These are phyloP conservation scores for Stomorhina lunata DNA, from an alignment of 2,888 invertebrate genomes.

Conservation along the genomic window DNA sequence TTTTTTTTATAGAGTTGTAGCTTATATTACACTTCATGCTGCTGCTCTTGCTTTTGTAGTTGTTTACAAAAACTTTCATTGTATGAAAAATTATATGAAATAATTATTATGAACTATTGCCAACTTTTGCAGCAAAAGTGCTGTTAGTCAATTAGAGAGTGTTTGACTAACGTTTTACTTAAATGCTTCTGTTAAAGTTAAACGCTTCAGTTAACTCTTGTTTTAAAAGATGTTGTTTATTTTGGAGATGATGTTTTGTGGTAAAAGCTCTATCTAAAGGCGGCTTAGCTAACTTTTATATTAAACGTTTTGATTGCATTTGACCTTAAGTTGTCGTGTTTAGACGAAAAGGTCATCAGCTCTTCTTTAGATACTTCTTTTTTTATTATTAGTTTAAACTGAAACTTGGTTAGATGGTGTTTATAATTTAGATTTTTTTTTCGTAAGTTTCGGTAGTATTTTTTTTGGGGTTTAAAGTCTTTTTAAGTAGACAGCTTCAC, in stretches of 20 bases:
- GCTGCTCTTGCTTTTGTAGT: constrained; percentile 16
- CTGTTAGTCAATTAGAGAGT: constrained; percentile 35
- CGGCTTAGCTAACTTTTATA: constrained; percentile 38
- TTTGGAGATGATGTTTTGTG: constrained; percentile 17
- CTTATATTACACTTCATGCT: neutral
- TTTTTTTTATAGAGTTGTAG: constrained; percentile 12
- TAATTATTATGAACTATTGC: constrained; percentile 60
- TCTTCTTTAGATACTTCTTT: constrained; percentile 30
- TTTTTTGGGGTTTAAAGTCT: neutral
- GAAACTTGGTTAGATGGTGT: constrained; percentile 20
- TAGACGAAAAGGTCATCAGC: constrained; percentile 75
- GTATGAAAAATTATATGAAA: constrained; percentile 56
- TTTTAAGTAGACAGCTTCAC: constrained; percentile 56
- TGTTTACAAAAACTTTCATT: constrained; percentile 49
- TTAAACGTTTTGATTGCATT: constrained; percentile 74
- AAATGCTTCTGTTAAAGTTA: constrained; percentile 58
- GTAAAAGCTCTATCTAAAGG: constrained; percentile 4
- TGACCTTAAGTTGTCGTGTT: constrained; percentile 78
- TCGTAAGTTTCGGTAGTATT: no score
- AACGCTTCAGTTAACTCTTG: neutral
- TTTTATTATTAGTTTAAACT: constrained; percentile 12
- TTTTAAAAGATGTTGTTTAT: constrained; percentile 28
- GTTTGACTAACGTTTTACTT: constrained; percentile 34
- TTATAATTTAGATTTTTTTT: constrained; percentile 13
- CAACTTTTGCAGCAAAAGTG: constrained; percentile 8